A percentile compares a stretch with the other conserved stretches of the same genome.
These are phyloP conservation scores for Cinara cedri DNA, from an alignment of 2,888 invertebrate genomes.

Conservation along the genomic window DNA sequence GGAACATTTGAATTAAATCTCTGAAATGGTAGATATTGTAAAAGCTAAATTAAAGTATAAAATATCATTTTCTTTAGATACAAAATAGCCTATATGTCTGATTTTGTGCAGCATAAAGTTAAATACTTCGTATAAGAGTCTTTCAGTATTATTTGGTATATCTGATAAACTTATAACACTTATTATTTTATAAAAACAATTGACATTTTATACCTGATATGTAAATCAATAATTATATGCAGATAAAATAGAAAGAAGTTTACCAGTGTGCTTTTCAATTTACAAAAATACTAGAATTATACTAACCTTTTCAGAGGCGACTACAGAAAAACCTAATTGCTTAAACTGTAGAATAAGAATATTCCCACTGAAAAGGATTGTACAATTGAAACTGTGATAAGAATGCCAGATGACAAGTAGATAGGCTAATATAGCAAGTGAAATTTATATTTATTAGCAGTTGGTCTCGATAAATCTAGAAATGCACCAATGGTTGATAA, in stretches of 20 bases:
- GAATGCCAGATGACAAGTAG: slow-evolving; percentile 47
- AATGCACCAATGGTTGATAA: slow-evolving; percentile 39
- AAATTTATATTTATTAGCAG: slow-evolving; percentile 33
- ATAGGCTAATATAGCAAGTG: slow-evolving; percentile 19
- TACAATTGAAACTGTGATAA: slow-evolving; percentile 27
- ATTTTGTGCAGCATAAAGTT: too few species aligned
- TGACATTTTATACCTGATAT: slow-evolving; percentile 25
- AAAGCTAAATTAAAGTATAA: background rate
- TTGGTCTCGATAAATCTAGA: slow-evolving; percentile 18
- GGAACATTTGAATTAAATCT: background rate
- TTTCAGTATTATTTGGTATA: slow-evolving; percentile 27
- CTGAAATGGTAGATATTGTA: background rate
- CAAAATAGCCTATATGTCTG: background rate
- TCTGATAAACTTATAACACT: slow-evolving; percentile 6
- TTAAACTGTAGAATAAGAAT: slow-evolving; percentile 36
- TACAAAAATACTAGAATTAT: slow-evolving; percentile 35
- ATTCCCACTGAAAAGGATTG: slow-evolving; percentile 33
- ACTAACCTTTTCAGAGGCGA: slow-evolving; percentile 28
- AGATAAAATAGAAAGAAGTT: slow-evolving; percentile 28
- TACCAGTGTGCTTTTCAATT: slow-evolving; percentile 23
- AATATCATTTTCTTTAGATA: background rate
- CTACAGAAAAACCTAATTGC: slow-evolving; percentile 19
- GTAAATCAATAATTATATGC: slow-evolving; percentile 32
- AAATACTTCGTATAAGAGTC: slow-evolving; percentile 7
- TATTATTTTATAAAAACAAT: slow-evolving; percentile 36